A percentile compares a stretch with the other conserved stretches of the same genome.
Conservation (phyloP, 2,797 vertebrate genomes). For the Chaunax sp. region DNA sequence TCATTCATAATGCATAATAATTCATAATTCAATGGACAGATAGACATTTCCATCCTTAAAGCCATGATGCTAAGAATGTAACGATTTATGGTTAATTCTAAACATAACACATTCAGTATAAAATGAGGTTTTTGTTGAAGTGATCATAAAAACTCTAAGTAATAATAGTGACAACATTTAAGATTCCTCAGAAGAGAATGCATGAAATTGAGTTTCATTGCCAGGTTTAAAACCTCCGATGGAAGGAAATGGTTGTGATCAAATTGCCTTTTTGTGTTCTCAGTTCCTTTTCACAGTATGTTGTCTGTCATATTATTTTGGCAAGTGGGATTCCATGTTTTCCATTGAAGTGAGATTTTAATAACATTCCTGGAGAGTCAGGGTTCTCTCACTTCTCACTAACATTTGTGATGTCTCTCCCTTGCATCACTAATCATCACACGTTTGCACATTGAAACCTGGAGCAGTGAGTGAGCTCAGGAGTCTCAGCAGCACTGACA, state of each 20-base stretch:
- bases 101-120: too few species aligned
- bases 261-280: neutral
- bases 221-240: neutral
- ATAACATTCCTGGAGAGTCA: neutral
- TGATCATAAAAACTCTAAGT: too few species aligned
- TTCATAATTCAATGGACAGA: too few species aligned
- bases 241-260: neutral
- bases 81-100: too few species aligned
- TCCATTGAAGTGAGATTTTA: neutral
- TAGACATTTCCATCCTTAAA: too few species aligned
- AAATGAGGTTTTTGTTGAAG: too few species aligned
- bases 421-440: slow-evolving; percentile 16
- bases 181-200: too few species aligned
- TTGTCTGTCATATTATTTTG: neutral
- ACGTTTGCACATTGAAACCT: slow-evolving; percentile 46
- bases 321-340: neutral
- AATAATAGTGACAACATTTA: too few species aligned
- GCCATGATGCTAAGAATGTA: too few species aligned
- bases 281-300: neutral
- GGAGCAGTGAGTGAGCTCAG: slow-evolving; percentile 37
- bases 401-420: slow-evolving; percentile 6
- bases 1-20: too few species aligned
- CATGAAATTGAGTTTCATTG: neutral
- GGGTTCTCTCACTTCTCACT: neutral
- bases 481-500: slow-evolving; percentile 43